Evolutionary conservation across 2,113 vertebrate genomes (phyloP).

Genomic region (Salvelinus sp.): DNA sequence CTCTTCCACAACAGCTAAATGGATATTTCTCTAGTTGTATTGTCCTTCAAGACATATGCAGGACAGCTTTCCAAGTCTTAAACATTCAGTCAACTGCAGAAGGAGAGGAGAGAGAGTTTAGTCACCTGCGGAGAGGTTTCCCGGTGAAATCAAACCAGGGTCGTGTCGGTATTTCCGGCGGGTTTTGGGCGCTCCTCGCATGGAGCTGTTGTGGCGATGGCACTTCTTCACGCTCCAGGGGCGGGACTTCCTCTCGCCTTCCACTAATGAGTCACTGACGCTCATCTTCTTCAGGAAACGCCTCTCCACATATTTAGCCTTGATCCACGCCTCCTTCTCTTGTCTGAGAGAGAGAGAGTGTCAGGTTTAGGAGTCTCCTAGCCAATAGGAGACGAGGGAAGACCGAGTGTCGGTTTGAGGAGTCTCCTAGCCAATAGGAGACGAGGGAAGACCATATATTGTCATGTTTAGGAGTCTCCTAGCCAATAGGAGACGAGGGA

Average conservation of each 20-base stretch:
- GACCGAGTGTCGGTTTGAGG: too few relatives aligned
- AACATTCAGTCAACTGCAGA: background rate
- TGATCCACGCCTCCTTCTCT: conserved; percentile 94
- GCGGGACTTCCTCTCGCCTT: conserved; percentile 74
- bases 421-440: too few relatives aligned
- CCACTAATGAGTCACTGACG: conserved; percentile 68
- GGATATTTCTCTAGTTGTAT: too few relatives aligned
- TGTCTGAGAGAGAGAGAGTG: conserved; percentile 71
- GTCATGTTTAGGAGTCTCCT: too few relatives aligned
- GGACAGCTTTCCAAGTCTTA: too few relatives aligned
- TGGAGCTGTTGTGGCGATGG: conserved; percentile 80
- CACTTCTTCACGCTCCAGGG: conserved; percentile 86
- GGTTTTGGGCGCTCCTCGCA: conserved; percentile 65
- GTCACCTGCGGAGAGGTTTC: conserved; percentile 84
- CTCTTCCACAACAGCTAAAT: too few relatives aligned
- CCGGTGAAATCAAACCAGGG: conserved; percentile 70
- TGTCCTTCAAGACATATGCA: too few relatives aligned
- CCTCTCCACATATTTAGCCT: conserved; percentile 94
- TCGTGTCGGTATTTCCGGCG: conserved; percentile 84
- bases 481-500: too few relatives aligned
- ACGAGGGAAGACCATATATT: too few relatives aligned
- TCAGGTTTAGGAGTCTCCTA: too few relatives aligned
- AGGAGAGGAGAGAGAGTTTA: background rate
- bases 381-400: too few relatives aligned
- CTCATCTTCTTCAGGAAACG: conserved; percentile 82